Conservation (phyloP, 2,888 invertebrate genomes). For the Aspidapion aeneum region DNA sequence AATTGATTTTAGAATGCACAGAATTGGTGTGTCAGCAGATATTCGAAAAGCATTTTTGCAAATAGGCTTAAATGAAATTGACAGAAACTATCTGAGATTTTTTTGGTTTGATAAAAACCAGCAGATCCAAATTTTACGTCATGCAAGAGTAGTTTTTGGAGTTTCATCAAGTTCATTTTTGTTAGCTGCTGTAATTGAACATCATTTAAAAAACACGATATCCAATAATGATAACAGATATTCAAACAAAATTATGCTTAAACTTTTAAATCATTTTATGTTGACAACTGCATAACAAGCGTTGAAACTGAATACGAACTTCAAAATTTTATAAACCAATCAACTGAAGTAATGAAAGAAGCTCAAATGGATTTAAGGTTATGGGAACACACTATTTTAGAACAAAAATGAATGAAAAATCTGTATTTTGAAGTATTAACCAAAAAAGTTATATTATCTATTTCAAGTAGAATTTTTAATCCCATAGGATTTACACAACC, state of each 20-base stretch:
- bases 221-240: conserved; percentile 2
- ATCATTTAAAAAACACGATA: conserved; percentile 7
- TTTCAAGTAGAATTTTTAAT: conserved; percentile 14
- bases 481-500: conserved; percentile 18
- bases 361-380: conserved; percentile 17
- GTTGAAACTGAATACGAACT: neutral
- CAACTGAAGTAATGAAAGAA: conserved; percentile 9
- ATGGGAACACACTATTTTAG: conserved; percentile 13
- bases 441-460: conserved; percentile 15
- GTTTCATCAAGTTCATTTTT: conserved; percentile 20
- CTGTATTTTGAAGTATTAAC: conserved; percentile 4
- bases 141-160: conserved; percentile 19
- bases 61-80: conserved; percentile 27
- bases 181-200: conserved; percentile 20
- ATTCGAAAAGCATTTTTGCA: conserved; percentile 37
- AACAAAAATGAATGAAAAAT: neutral
- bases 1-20: conserved; percentile 22
- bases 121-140: conserved; percentile 15
- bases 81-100: conserved; percentile 34
- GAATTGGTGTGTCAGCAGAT: conserved; percentile 27
- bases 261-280: conserved; percentile 2
- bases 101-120: conserved; percentile 26
- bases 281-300: neutral
- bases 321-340: conserved; percentile 8
- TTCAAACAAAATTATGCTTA: neutral